Conservation (phyloP, 2,797 vertebrate species). For the Syngnathus acus region DNA sequence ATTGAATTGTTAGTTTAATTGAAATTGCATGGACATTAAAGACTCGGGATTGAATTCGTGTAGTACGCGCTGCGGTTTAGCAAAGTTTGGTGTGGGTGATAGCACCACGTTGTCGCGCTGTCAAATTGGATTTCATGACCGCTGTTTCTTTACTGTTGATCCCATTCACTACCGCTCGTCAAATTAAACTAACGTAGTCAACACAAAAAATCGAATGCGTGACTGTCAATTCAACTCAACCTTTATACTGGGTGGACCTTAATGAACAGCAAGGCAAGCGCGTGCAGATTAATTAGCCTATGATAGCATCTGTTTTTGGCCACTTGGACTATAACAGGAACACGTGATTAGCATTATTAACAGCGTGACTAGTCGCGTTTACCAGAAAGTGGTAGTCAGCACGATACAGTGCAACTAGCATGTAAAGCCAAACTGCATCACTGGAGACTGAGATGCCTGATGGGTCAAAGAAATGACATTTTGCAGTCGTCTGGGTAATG, state of each 20-base stretch:
- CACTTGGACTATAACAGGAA: background rate
- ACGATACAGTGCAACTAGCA: background rate
- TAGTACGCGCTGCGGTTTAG: background rate
- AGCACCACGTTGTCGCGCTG: background rate
- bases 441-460: too few species aligned
- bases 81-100: background rate
- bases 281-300: constrained; percentile 3
- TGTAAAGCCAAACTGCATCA: background rate
- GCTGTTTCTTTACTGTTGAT: background rate
- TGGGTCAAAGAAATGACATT: too few species aligned
- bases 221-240: too few species aligned
- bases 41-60: background rate
- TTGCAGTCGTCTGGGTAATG: too few species aligned
- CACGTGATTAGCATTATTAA: background rate
- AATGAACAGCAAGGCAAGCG: background rate
- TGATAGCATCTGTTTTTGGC: background rate
- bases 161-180: background rate
- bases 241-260: background rate
- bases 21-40: background rate
- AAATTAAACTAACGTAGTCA: background rate
- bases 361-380: background rate
- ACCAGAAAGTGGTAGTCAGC: background rate
- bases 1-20: background rate
- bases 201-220: background rate
- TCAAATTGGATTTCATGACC: background rate